phyloP scores from a whole-genome alignment of 2,797 vertebrate species.

The Gymnopithys bicolor region DNA sequence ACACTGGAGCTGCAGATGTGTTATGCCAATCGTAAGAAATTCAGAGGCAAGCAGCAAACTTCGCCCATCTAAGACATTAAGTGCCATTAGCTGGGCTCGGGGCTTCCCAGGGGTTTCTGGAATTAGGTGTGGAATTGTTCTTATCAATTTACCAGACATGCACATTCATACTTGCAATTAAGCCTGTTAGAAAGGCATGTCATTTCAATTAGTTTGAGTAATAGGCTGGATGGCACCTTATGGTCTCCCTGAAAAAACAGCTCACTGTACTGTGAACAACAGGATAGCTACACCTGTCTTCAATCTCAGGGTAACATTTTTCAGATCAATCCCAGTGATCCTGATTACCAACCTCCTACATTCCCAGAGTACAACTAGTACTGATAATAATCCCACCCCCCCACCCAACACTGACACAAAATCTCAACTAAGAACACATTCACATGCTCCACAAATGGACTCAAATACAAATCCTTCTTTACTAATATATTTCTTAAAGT shows the following conservation, averaged over 20 bases:
- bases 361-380: neutral
- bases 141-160: constrained; percentile 14
- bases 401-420: neutral
- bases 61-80: constrained; percentile 14
- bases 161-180: neutral
- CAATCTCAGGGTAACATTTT: neutral
- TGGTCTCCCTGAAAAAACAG: neutral
- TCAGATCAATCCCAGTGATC: neutral
- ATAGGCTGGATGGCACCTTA: neutral
- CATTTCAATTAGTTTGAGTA: neutral
- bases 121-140: neutral
- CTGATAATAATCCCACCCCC: neutral
- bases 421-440: neutral
- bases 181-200: constrained; percentile 16
- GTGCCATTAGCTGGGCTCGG: constrained; percentile 4
- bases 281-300: neutral
- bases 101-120: neutral
- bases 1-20: constrained; percentile 30
- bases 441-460: neutral
- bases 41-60: neutral
- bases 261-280: neutral
- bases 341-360: neutral
- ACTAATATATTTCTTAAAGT: constrained; percentile 35
- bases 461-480: constrained; percentile 26
- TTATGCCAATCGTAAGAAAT: neutral